Base-by-base conservation (phyloP, 2,888 invertebrate species). In the Linyphia triangularis region DNA sequence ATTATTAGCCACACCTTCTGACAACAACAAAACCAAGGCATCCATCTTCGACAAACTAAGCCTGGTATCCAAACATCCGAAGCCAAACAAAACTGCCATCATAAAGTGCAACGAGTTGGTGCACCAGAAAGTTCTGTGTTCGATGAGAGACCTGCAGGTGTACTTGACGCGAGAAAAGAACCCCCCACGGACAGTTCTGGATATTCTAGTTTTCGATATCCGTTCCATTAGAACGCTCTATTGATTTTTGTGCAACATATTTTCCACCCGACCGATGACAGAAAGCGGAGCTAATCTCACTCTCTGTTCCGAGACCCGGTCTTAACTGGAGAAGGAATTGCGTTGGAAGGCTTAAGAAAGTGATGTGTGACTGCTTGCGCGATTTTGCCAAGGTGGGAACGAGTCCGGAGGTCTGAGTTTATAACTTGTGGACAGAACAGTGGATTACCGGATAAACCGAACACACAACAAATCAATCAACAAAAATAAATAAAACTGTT, bases 201-300 rank as follows among this genome's bases (percentile, higher is more conserved):
- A 24, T 33, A 57, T 51, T 26, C 83, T n/a, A 83, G 83, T 83
- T 83, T 83, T 73, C 83, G 83, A 83, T 83, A 83, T 83, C 83
- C 51, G 43, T 83, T 83, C 83, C 83, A 83, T 65, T 73, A 83
- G 73, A 83, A 73, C 83, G 73, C 73, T 83, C 73, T 73, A 83
- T 83, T 83, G 83, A 83, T 83, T 83, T 81, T 69, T 59, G 59
- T 43, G 26, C 63, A 61, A 26, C 73, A 24, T 24, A 10, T 40
- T 72, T 72, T 82, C 82, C 82, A 40, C 82, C 16, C 19, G 70
- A 61, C 16, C 51, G 43, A 19, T 73, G 83, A 83, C 83, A 73
- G 83, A 63, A 83, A 83, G 83, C 43, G 3, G n/a, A 43, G 43
- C 83, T 83, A 83, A 73, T 73, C 73, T 43, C 73, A 9, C 30